These are phyloP conservation scores for Cosmopolites sordidus DNA, from an alignment of 2,888 invertebrate species.

Conservation along the genomic window DNA sequence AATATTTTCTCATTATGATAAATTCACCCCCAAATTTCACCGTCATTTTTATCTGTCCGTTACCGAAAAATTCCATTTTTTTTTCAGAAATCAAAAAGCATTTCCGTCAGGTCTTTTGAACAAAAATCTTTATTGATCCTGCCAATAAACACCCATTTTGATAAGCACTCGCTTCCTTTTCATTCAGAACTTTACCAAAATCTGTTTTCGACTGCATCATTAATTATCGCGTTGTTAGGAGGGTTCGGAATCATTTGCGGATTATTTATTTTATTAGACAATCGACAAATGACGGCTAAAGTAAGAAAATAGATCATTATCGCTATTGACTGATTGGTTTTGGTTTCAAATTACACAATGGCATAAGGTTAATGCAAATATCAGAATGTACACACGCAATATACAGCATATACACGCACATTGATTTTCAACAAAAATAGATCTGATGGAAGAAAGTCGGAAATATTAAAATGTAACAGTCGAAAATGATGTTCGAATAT, in stretches of 20 bases:
- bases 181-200: constrained; percentile 1
- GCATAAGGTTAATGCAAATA: neutral
- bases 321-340: no score
- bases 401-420: no score
- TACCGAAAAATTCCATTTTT: neutral
- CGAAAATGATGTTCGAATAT: no score
- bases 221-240: neutral
- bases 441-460: no score
- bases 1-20: no score
- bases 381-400: neutral
- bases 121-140: neutral
- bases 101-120: neutral
- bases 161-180: constrained; percentile 2
- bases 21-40: no score
- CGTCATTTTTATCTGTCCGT: neutral
- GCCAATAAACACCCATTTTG: constrained; percentile 1
- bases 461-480: no score
- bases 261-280: constrained; percentile 1
- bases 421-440: no score
- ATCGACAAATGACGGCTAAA: neutral
- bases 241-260: neutral
- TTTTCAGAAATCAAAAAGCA: neutral
- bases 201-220: constrained; percentile 2
- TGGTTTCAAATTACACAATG: no score
- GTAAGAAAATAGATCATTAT: neutral